Conservation (phyloP, 2,113 vertebrate genomes). For the Platichthys stellatus region DNA sequence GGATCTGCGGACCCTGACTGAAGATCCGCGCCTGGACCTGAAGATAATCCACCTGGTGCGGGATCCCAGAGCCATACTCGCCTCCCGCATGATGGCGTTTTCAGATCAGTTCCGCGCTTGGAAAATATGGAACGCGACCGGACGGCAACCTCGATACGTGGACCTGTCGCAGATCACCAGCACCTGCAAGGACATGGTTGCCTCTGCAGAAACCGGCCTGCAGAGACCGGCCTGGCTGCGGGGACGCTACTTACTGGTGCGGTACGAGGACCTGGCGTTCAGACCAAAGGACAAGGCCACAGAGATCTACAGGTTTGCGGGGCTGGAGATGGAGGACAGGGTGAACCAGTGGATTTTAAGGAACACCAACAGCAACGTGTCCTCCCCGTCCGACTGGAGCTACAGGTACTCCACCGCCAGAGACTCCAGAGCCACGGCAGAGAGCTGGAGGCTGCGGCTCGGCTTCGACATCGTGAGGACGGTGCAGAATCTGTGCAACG, state of each 20-base stretch:
- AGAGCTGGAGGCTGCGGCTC: constrained; percentile 83
- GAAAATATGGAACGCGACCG: constrained; percentile 86
- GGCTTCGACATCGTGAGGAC: constrained; percentile 81
- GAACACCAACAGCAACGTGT: constrained; percentile 80
- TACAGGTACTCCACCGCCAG: constrained; percentile 82
- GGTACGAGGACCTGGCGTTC: constrained; percentile 85
- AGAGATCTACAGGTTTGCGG: constrained; percentile 83
- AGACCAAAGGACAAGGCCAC: constrained; percentile 76
- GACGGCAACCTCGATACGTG: constrained; percentile 79
- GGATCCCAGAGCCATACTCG: constrained; percentile 85
- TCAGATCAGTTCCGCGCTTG: constrained; percentile 79
- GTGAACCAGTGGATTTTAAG: constrained; percentile 81
- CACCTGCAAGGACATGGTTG: constrained; percentile 81
- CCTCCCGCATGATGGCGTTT: constrained; percentile 84
- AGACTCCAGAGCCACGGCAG: constrained; percentile 80
- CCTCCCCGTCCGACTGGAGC: constrained; percentile 67
- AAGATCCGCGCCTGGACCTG: constrained; percentile 84
- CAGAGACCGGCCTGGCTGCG: constrained; percentile 80
- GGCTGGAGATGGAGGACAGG: constrained; percentile 76
- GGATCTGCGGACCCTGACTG: constrained; percentile 80
- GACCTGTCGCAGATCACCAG: constrained; percentile 82
- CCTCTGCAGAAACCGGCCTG: constrained; percentile 78
- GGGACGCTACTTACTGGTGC: constrained; percentile 83
- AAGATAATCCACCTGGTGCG: constrained; percentile 86
- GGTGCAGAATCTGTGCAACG: constrained; percentile 81